Evolutionary conservation across 2,113 vertebrate genomes (phyloP), one percentile per base, ranked within the genome.

Genomic region (Pterocles orientalis): DNA sequence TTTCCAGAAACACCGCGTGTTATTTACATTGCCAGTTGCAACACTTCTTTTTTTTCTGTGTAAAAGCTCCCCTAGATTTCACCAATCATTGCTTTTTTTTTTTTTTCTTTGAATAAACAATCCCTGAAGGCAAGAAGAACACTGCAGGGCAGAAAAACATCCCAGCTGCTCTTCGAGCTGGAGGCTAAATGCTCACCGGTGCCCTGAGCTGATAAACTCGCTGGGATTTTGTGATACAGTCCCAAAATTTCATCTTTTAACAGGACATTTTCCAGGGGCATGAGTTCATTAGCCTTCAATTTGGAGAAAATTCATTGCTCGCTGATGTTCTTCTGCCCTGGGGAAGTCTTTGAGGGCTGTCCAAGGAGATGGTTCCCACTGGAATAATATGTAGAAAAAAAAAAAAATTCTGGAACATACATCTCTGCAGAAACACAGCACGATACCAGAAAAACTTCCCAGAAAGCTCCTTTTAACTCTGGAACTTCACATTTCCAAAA

Each of bases 1-100:
- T 80, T 95, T 96, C 87, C 87, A 96, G 82, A 94, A 96, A 80
- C 50, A 78, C 48, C 15, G 13, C 0, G 18, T 73, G 45, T 60
- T 94, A 86, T 95, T 94, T 89, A 91, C 91, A 69, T 6, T 91
- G 78, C 73, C 47, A 77, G 69, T 94, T 97, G 87, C 93, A 92
- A 94, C 92, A 95, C 45, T 47, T 47, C 18, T 80, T 41, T 39
- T 41, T 41, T 41, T 66, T 57, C 66, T 88, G 86, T 94, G 80
- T 65, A 92, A 95, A 94, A 92, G 60, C 91, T 94, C 81, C 60
- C 83, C 85, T 53, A 72, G 57, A 71, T 95, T 91, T 94, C 65
- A 84, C 65, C 73, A 84, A 39, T 82, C 39, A 7, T n/a, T 41
- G 25, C 12, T 2, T 33, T 50, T 39, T n/a, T 61, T 62, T 57